These are phyloP conservation scores for Sturmia bella DNA, from an alignment of 2,888 invertebrate species.

Conservation along the genomic window DNA sequence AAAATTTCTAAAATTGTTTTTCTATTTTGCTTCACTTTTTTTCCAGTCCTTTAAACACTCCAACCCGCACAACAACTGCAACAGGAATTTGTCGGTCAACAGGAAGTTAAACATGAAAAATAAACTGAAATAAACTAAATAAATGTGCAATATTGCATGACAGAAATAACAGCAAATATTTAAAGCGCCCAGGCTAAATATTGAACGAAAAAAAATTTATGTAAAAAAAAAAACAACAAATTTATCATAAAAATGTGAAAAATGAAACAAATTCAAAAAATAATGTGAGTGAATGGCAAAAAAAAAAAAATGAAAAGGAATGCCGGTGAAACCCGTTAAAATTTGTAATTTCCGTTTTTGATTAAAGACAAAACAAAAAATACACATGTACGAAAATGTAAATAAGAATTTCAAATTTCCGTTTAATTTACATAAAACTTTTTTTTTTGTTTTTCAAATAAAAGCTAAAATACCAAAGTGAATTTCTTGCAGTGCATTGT, in stretches of 20 bases:
- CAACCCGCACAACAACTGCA: neutral
- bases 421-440: slow-evolving; percentile 33
- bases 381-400: neutral
- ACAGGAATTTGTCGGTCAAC: slow-evolving; percentile 56
- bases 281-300: neutral
- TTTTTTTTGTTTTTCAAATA: neutral
- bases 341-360: slow-evolving; percentile 74
- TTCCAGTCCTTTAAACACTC: slow-evolving; percentile 33
- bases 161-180: slow-evolving; percentile 36
- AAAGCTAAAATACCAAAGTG: neutral
- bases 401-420: slow-evolving; percentile 55
- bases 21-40: slow-evolving; percentile 21
- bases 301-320: slow-evolving; percentile 50
- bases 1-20: slow-evolving; percentile 37
- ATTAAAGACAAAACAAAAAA: slow-evolving; percentile 3
- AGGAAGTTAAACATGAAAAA: slow-evolving; percentile 63
- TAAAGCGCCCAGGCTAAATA: slow-evolving; percentile 33
- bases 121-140: slow-evolving; percentile 18
- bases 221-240: neutral
- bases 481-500: neutral
- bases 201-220: neutral
- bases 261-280: slow-evolving; percentile 1
- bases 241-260: slow-evolving; percentile 15
- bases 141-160: slow-evolving; percentile 66
- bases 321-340: slow-evolving; percentile 66